Evolutionary conservation across 2,797 vertebrate species (phyloP).

Genomic region (Enteromius viviparus): DNA sequence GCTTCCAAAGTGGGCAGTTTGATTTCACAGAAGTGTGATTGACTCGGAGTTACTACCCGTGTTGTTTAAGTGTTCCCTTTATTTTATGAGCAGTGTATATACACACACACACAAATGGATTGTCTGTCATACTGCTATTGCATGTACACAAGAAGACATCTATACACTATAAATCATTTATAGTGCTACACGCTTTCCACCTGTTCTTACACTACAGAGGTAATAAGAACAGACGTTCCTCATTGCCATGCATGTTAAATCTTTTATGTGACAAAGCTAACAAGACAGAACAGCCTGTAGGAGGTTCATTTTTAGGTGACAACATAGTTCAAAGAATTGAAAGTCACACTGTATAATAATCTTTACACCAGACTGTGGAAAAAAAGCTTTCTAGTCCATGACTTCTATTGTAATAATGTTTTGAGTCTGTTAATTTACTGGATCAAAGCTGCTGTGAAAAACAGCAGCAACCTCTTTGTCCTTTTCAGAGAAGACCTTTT

Average conservation of each 20-base stretch:
- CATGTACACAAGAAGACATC: not conserved
- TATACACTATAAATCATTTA: constrained; percentile 29
- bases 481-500: not conserved
- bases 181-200: constrained; percentile 41
- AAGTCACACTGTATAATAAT: constrained; percentile 12
- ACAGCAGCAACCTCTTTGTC: not conserved
- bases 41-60: no score
- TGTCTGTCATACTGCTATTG: not conserved
- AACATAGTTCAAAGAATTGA: not conserved
- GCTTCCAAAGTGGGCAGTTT: no score
- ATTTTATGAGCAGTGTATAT: no score
- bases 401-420: constrained; percentile 17
- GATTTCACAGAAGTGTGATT: no score
- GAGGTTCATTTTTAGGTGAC: constrained; percentile 10
- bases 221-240: constrained; percentile 14
- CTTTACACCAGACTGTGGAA: not conserved
- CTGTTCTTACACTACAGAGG: constrained; percentile 32
- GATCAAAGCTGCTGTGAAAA: not conserved
- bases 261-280: constrained; percentile 33
- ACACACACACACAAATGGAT: not conserved
- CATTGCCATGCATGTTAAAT: constrained; percentile 11
- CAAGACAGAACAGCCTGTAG: not conserved
- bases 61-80: no score
- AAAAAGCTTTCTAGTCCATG: not conserved
- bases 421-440: not conserved